Evolutionary conservation across 2,888 invertebrate genomes (phyloP), one percentile per base, ranked within the genome.

Genomic region (Euclidia mi): DNA sequence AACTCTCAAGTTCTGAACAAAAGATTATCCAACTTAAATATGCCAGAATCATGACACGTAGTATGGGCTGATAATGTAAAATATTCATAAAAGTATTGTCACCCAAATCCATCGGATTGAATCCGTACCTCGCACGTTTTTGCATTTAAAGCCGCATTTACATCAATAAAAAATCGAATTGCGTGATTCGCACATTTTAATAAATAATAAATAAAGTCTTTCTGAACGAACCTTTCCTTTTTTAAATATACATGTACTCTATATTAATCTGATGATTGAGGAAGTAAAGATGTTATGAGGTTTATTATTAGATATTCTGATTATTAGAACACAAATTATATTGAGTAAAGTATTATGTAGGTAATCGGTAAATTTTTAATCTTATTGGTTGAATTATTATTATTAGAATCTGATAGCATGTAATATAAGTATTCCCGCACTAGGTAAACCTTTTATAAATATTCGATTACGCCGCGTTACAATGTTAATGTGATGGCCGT

Each of bases 71-170:
- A 65, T 65, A 51, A 65, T 56, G 47, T 65, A 64, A 65, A 65
- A 68, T 65, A 64, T 65, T 68, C 69, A 69, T 43, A 37, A 51
- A 65, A 68, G 69, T 56, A 68, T 65, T 65, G 65, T 64, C 65
- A 45, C 47, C 47, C 2, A 68, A 65, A 56, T 56, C 47, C 65
- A 56, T 65, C 69, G 34, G 12, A 12, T 43, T 45, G 47, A 38
- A 29, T 45, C 11, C 61, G 44, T 51, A 64, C 29, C 17, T 49
- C 31, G 45, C 46, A 56, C 47, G 44, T 50, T 69, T 69, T 64
- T 46, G 18, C 40, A 56, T 65, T 68, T 65, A 56, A 65, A 69
- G 69, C 47, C 57, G 64, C 40, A 51, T 65, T 65, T 51, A 56
- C 65, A 65, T 65, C 48, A 51, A 56, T 65, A 65, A 56, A 65